These are phyloP conservation scores for Leptestheria dahalacensis DNA, from an alignment of 1,140 invertebrate genomes.

Conservation along the genomic window DNA sequence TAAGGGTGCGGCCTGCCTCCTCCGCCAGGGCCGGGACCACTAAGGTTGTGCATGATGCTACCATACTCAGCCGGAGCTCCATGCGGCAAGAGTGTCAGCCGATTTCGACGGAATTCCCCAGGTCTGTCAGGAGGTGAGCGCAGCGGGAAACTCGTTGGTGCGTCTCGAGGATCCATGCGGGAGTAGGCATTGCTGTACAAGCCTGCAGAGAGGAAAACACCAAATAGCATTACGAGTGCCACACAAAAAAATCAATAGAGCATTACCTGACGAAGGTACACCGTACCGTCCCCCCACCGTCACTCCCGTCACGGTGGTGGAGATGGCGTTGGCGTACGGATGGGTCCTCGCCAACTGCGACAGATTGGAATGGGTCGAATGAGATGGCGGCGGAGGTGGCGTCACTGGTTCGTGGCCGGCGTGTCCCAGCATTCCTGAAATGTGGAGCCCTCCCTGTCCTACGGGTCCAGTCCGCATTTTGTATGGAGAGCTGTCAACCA, in stretches of 20 bases:
- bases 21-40: conserved; percentile 7
- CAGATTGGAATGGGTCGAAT: conserved; percentile 2
- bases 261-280: not conserved
- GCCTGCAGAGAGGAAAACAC: too few relatives aligned
- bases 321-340: not conserved
- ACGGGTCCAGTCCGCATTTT: conserved; percentile 3
- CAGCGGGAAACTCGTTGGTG: conserved; percentile 9
- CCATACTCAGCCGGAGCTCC: conserved; percentile 8
- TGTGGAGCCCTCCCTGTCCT: not conserved
- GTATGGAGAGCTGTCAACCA: conserved; percentile 6
- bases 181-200: not conserved
- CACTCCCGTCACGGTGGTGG: not conserved
- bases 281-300: not conserved
- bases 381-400: conserved; percentile 6
- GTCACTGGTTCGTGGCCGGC: conserved; percentile 6
- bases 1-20: not conserved
- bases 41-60: not conserved
- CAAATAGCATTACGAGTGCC: too few relatives aligned
- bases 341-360: conserved; percentile 3
- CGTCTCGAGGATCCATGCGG: conserved; percentile 1
- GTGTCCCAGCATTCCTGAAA: conserved; percentile 5
- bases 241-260: not conserved
- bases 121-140: conserved; percentile 7
- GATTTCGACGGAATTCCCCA: conserved; percentile 12
- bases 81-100: conserved; percentile 9